These are phyloP conservation scores for Timema podura DNA, from an alignment of 2,888 invertebrate genomes.

Conservation along the genomic window DNA sequence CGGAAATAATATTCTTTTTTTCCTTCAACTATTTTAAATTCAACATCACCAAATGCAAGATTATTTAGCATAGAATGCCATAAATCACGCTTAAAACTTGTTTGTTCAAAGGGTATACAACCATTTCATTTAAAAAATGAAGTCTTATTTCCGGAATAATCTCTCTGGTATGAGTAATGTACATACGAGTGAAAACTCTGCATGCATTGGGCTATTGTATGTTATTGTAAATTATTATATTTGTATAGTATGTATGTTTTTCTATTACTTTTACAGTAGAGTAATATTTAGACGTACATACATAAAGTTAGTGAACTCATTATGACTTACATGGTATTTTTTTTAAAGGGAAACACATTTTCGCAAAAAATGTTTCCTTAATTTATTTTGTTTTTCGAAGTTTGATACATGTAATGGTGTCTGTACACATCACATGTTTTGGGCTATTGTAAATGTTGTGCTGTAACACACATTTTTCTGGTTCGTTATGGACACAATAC, in stretches of 20 bases:
- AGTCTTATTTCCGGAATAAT: slow-evolving; percentile 13
- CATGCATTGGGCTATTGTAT: slow-evolving; percentile 29
- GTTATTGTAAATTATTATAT: slow-evolving; percentile 21
- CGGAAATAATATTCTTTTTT: slow-evolving; percentile 9
- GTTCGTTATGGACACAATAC: slow-evolving; percentile 17
- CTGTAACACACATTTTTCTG: slow-evolving; percentile 17
- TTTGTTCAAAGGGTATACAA: too few relatives aligned
- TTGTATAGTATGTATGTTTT: slow-evolving; percentile 10
- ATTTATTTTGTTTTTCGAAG: not conserved
- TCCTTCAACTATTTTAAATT: not conserved
- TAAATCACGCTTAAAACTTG: too few relatives aligned
- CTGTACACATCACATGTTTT: slow-evolving; percentile 6
- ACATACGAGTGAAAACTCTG: slow-evolving; percentile 28
- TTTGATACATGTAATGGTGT: slow-evolving; percentile 13
- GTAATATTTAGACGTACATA: slow-evolving; percentile 13
- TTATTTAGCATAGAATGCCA: too few relatives aligned
- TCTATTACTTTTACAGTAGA: not conserved
- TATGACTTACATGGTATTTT: slow-evolving; percentile 14
- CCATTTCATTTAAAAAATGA: slow-evolving; percentile 2
- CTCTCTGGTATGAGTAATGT: slow-evolving; percentile 20
- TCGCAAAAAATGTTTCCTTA: slow-evolving; percentile 4
- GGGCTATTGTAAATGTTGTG: slow-evolving; percentile 14
- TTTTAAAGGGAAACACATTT: slow-evolving; percentile 13
- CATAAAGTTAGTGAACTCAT: slow-evolving; percentile 16
- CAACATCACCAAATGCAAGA: too few relatives aligned